phyloP scores from a whole-genome alignment of 1,140 invertebrate genomes.

The Drosophila ogumai region DNA sequence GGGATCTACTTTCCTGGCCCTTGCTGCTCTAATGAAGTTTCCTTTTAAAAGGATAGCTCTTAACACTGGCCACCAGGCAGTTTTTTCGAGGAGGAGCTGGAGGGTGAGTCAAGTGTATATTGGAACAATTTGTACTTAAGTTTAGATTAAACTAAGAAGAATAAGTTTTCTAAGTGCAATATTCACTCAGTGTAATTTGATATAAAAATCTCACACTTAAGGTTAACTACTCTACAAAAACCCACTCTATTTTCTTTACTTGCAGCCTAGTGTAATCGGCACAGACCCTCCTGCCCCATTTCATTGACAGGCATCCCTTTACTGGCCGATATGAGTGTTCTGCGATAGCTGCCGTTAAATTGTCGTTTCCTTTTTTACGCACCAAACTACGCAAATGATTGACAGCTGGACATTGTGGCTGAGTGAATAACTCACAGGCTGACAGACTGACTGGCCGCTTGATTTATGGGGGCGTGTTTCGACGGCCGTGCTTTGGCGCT shows the following conservation, averaged over 20 bases:
- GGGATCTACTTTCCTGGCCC: background rate
- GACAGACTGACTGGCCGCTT: constrained; percentile 35
- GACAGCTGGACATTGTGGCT: constrained; percentile 72
- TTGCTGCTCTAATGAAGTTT: constrained; percentile 58
- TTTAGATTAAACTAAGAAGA: background rate
- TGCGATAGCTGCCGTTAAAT: constrained; percentile 64
- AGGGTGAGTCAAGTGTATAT: background rate
- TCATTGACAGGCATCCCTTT: constrained; percentile 1
- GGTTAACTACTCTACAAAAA: background rate
- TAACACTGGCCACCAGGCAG: constrained; percentile 8
- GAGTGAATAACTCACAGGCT: constrained; percentile 43
- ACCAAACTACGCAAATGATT: constrained; percentile 65
- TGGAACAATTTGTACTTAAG: no score
- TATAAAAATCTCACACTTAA: background rate
- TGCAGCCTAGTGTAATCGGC: background rate
- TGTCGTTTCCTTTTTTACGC: constrained; percentile 73
- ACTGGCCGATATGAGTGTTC: constrained; percentile 9
- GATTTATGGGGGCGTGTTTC: constrained; percentile 68
- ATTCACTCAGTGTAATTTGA: no score
- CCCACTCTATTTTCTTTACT: background rate
- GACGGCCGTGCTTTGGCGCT: constrained; percentile 51
- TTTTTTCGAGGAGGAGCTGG: background rate
- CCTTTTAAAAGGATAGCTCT: constrained; percentile 33
- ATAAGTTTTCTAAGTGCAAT: no score
- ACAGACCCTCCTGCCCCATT: background rate